Percentiles rank a stretch among this genome's conserved stretches.
Conservation (phyloP, 2,888 invertebrate genomes). For the Onchidella celtica region DNA sequence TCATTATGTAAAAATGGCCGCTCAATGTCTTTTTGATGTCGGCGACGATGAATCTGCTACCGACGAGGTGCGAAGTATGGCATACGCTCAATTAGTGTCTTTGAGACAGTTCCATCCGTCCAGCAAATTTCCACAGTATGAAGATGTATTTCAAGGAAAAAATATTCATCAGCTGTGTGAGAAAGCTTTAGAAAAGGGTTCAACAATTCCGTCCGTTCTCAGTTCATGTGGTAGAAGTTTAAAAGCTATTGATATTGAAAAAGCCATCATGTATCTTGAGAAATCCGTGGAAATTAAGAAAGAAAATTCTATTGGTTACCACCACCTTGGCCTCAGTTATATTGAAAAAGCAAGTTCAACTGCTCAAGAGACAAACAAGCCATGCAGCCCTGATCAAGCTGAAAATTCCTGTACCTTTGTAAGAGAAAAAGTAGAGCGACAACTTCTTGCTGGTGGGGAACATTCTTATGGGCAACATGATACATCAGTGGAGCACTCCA, state of each 20-base stretch:
- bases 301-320: not conserved
- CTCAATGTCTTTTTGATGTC: conserved; percentile 21
- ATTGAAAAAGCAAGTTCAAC: not conserved
- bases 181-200: not conserved
- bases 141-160: not conserved
- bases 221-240: not conserved
- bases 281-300: conserved; percentile 10
- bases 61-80: not conserved
- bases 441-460: too few relatives aligned
- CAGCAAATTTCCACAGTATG: not conserved
- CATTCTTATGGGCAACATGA: too few relatives aligned
- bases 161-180: conserved; percentile 10
- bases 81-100: conserved; percentile 3
- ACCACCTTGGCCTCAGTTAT: conserved; percentile 22
- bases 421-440: too few relatives aligned
- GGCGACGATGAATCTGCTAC: not conserved
- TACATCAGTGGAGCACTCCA: too few relatives aligned
- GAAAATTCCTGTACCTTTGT: too few relatives aligned
- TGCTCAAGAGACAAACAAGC: not conserved
- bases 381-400: too few relatives aligned
- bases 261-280: not conserved
- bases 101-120: not conserved
- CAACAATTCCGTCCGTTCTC: not conserved
- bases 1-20: not conserved
- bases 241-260: not conserved